Percentiles rank a stretch among this genome's conserved stretches.
Evolutionary conservation across 2,113 vertebrate species (phyloP).

Genomic region (Vicugna pacos): DNA sequence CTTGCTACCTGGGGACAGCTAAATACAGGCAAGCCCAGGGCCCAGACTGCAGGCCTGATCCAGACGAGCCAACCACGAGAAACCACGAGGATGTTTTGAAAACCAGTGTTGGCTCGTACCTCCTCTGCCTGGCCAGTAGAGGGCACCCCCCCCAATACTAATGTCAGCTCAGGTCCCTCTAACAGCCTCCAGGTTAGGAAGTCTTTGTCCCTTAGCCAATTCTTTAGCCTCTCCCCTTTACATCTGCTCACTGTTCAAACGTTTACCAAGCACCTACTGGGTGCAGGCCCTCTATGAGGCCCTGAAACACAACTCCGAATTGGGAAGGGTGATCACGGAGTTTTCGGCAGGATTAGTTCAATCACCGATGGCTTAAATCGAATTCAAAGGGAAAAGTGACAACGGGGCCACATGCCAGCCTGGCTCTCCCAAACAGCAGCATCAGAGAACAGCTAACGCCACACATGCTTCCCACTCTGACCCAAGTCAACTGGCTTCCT

Average conservation of each 20-base stretch:
- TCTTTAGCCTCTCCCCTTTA: fast-evolving
- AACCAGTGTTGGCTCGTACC: fast-evolving
- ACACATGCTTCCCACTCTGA: fast-evolving
- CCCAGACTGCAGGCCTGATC: background rate
- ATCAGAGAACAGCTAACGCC: fast-evolving
- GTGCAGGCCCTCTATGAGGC: fast-evolving
- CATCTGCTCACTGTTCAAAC: background rate
- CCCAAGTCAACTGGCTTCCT: fast-evolving
- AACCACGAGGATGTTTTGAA: no score
- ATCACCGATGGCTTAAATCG: fast-evolving
- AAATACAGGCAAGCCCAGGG: fast-evolving
- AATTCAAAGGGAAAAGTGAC: background rate
- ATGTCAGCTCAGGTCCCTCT: fast-evolving
- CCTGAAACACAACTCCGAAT: background rate
- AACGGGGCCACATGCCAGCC: fast-evolving
- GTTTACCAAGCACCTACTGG: no score
- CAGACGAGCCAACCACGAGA: background rate
- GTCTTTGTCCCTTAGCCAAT: no score
- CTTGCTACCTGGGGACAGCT: fast-evolving
- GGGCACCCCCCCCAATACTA: background rate
- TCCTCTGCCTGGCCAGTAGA: background rate
- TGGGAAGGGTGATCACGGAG: fast-evolving
- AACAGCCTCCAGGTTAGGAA: background rate
- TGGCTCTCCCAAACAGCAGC: background rate
- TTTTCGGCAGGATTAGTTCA: fast-evolving